Evolutionary conservation across 2,888 invertebrate species (phyloP), one percentile per base, ranked within the genome.

Genomic region (Spilarctia lutea): DNA sequence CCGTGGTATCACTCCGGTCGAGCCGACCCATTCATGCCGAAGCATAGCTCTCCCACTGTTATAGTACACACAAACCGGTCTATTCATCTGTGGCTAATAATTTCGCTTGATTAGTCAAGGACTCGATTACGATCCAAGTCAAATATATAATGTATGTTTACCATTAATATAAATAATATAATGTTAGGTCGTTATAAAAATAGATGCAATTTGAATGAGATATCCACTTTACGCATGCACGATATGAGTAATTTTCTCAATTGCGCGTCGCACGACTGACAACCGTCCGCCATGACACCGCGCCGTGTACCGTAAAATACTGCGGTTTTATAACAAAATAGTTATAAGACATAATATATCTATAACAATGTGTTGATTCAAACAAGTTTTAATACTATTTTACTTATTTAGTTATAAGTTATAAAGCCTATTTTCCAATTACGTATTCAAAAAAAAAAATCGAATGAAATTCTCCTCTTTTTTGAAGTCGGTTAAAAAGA

Each of bases 211-310:
- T 30, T 63, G 30, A 63, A 63, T 18, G 30, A 63, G 30, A 30
- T 30, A 63, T 63, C 18, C 63, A 30, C 63, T 30, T 30, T 30
- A 30, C 2, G 30, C 30, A 63, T 30, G 30, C 30, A 30, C 30
- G 30, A 30, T 30, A 30, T 63, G 30, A 63, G 13, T 52, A 24
- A 68, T 68, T 33, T 33, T 33, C 33, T 68, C 52, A 42, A 30
- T 68, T 45, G 27, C 68, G 30, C 63, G 18, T 30, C 30, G 30
- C 63, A 30, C 63, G 30, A 63, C 63, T 30, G 63, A 30, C 63
- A n/a, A 56, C 10, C n/a, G n/a, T 56, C 63, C 63, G 63, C 63
- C 30, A 30, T 63, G 63, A 63, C 42, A 42, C 67, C n/a, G 67
- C 67, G 39, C 39, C n/a, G 27, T 42, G 42, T n/a, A 67, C 39